These are phyloP conservation scores for Leucophora obtusa DNA, from an alignment of 2,888 invertebrate genomes.

Conservation along the genomic window DNA sequence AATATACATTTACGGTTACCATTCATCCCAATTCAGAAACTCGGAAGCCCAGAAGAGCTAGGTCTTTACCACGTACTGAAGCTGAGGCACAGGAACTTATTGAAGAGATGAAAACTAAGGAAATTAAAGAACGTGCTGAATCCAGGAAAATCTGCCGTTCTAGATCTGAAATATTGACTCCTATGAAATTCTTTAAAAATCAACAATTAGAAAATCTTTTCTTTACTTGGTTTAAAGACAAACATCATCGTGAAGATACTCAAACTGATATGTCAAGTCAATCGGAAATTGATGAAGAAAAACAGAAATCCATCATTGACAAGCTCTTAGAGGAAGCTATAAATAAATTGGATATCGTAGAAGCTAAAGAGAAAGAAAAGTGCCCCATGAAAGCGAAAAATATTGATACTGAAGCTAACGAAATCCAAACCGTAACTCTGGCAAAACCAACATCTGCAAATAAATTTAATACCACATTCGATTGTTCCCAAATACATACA, in stretches of 20 bases:
- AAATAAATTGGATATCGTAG: conserved; percentile 55
- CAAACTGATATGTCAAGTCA: not conserved
- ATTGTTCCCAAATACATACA: conserved; percentile 65
- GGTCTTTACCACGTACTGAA: conserved; percentile 10
- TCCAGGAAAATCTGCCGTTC: conserved; percentile 73
- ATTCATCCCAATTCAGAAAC: conserved; percentile 56
- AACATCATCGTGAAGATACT: conserved; percentile 59
- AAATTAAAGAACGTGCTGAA: too few relatives aligned
- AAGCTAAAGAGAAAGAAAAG: not conserved
- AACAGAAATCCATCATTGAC: conserved; percentile 69
- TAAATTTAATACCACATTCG: conserved; percentile 31
- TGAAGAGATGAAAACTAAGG: not conserved
- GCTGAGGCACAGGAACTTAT: conserved; percentile 66
- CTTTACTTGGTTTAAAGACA: conserved; percentile 72
- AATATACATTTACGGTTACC: not conserved
- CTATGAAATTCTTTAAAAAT: conserved; percentile 69
- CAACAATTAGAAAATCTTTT: conserved; percentile 71
- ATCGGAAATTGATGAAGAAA: conserved; percentile 62
- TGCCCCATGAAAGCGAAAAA: not conserved
- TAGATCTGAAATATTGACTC: too few relatives aligned
- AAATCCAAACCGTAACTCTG: conserved; percentile 67
- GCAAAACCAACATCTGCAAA: conserved; percentile 51
- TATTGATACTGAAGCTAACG: not conserved
- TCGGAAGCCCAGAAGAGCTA: not conserved
- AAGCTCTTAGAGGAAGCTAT: conserved; percentile 71